A percentile compares a stretch with the other conserved stretches of the same genome.
phyloP scores from a whole-genome alignment of 2,888 invertebrate species.

The Tetramorium bicarinatum region DNA sequence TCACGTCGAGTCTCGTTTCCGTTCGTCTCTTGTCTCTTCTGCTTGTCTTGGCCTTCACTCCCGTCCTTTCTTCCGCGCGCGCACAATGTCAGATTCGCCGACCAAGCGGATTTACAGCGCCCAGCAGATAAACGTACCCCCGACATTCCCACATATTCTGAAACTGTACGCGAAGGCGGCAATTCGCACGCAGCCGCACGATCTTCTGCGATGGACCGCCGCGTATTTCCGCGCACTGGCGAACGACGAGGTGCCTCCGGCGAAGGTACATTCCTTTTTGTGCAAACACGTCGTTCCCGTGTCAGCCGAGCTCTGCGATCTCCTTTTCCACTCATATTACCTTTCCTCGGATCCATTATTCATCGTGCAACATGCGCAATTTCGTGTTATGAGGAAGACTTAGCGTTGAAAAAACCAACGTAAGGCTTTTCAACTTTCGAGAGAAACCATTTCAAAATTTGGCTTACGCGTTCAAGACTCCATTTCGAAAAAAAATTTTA shows the following conservation, averaged over 20 bases:
- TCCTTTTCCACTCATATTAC: background rate
- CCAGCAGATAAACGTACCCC: constrained; percentile 94
- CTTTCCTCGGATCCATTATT: constrained; percentile 40
- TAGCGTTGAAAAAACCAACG: background rate
- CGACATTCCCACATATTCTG: constrained; percentile 93
- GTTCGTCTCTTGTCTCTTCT: constrained; percentile 55
- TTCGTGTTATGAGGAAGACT: constrained; percentile 15
- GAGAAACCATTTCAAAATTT: background rate
- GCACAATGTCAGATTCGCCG: constrained; percentile 62
- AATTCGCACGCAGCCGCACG: constrained; percentile 95
- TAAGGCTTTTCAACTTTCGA: background rate
- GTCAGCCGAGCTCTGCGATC: constrained; percentile 14
- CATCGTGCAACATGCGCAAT: constrained; percentile 12
- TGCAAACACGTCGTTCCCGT: constrained; percentile 6
- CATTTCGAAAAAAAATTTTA: background rate
- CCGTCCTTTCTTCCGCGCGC: background rate
- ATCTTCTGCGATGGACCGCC: constrained; percentile 93
- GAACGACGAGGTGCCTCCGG: constrained; percentile 91
- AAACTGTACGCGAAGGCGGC: constrained; percentile 96
- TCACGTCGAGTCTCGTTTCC: constrained; percentile 39
- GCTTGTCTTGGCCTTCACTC: constrained; percentile 50
- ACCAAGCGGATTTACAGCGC: constrained; percentile 92
- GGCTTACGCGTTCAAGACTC: background rate
- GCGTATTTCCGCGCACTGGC: constrained; percentile 93
- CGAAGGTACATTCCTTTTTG: constrained; percentile 88